Conservation (phyloP, 2,797 vertebrate species). For the Sebastes nivosus region DNA sequence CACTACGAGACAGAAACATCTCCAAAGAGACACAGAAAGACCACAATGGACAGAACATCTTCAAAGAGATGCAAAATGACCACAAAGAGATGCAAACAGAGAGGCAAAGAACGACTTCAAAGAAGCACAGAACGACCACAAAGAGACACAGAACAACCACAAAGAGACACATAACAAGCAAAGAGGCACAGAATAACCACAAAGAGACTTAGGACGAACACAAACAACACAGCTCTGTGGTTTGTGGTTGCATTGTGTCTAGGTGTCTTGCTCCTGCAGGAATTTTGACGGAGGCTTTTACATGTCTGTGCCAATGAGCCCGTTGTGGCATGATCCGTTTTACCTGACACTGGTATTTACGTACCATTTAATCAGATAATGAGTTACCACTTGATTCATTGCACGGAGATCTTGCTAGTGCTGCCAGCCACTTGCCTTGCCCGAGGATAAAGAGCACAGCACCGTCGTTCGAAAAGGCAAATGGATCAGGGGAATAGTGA, state of each 20-base stretch:
- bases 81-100: neutral
- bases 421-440: constrained; percentile 21
- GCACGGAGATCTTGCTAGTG: constrained; percentile 19
- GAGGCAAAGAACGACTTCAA: neutral
- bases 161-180: neutral
- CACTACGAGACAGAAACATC: neutral
- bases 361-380: constrained; percentile 42
- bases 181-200: neutral
- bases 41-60: neutral
- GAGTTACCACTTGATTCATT: constrained; percentile 49
- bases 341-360: constrained; percentile 21
- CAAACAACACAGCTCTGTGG: neutral
- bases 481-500: constrained; percentile 9
- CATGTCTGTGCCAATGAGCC: neutral
- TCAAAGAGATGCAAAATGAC: neutral
- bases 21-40: neutral
- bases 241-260: neutral
- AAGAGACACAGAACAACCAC: neutral
- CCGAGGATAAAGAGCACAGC: constrained; percentile 21
- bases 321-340: neutral
- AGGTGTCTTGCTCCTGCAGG: neutral
- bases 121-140: neutral
- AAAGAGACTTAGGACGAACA: neutral
- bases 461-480: constrained; percentile 12
- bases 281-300: neutral